Percentiles rank a stretch among this genome's conserved stretches.
Conservation (phyloP, 2,113 vertebrate species). For the Brachyhypopomus occidentalis region DNA sequence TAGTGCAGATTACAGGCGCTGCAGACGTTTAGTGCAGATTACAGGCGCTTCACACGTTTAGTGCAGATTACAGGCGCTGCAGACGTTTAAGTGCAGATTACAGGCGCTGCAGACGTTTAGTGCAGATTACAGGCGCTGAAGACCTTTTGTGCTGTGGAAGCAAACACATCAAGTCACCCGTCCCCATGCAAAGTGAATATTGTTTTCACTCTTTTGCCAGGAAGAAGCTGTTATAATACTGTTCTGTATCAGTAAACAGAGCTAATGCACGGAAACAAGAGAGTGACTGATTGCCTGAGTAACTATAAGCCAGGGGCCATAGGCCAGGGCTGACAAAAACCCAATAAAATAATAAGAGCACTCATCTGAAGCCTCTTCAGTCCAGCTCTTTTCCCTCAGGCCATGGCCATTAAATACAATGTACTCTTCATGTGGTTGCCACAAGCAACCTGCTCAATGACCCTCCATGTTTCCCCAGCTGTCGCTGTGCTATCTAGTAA, state of each 20-base stretch:
- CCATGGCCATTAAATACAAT: constrained; percentile 27
- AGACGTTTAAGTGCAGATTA: too few species aligned
- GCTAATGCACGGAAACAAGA: not conserved
- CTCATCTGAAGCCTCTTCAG: constrained; percentile 22
- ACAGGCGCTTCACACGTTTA: too few species aligned
- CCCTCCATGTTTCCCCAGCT: constrained; percentile 20
- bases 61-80: too few species aligned
- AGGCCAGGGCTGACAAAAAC: constrained; percentile 3
- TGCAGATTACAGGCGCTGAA: too few species aligned
- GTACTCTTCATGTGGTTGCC: constrained; percentile 38
- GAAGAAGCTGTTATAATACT: not conserved
- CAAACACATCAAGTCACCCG: not conserved
- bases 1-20: too few species aligned
- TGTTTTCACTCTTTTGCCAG: not conserved
- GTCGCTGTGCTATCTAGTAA: constrained; percentile 18
- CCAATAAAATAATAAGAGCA: constrained; percentile 1
- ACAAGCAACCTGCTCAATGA: constrained; percentile 40
- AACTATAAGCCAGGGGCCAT: constrained; percentile 21
- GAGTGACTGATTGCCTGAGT: constrained; percentile 26
- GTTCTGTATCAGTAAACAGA: not conserved
- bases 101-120: not conserved
- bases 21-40: too few species aligned
- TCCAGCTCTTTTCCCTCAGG: not conserved
- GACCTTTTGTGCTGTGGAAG: not conserved
- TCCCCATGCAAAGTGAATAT: not conserved